phyloP scores from a whole-genome alignment of 2,113 vertebrate species.

The Haplotaxodon microlepis region DNA sequence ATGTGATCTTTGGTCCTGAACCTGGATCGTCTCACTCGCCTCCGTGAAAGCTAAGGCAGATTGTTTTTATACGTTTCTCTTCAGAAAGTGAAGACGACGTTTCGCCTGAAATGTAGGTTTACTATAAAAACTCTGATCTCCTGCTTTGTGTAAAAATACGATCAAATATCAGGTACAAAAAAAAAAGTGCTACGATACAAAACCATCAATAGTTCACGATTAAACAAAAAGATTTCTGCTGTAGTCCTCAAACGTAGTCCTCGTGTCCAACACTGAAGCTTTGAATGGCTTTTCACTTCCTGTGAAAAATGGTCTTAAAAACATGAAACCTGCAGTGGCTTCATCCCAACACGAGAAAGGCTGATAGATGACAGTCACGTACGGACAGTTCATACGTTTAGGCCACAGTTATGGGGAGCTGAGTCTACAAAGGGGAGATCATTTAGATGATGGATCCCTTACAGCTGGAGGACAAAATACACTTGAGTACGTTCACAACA shows the following conservation, averaged over 20 bases:
- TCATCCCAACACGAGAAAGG: accelerated
- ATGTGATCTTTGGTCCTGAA: background rate
- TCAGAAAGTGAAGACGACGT: background rate
- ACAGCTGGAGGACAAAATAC: background rate
- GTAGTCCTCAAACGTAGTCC: background rate
- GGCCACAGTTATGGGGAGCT: background rate
- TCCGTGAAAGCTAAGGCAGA: background rate
- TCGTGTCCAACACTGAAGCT: background rate
- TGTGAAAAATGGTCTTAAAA: background rate
- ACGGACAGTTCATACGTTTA: background rate
- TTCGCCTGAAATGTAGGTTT: background rate
- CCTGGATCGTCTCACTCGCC: background rate
- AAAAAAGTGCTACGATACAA: constrained; percentile 41
- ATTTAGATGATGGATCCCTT: background rate
- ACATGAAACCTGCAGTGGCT: background rate
- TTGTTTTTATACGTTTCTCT: accelerated
- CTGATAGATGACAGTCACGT: background rate
- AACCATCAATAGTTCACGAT: background rate
- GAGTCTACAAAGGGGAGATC: background rate
- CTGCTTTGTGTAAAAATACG: background rate
- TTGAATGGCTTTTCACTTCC: background rate
- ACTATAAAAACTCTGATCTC: constrained; percentile 14
- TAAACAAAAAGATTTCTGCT: background rate
- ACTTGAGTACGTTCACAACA: background rate
- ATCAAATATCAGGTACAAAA: constrained; percentile 12